Conservation (phyloP, 2,888 invertebrate species). For the Lamproptera curius region DNA sequence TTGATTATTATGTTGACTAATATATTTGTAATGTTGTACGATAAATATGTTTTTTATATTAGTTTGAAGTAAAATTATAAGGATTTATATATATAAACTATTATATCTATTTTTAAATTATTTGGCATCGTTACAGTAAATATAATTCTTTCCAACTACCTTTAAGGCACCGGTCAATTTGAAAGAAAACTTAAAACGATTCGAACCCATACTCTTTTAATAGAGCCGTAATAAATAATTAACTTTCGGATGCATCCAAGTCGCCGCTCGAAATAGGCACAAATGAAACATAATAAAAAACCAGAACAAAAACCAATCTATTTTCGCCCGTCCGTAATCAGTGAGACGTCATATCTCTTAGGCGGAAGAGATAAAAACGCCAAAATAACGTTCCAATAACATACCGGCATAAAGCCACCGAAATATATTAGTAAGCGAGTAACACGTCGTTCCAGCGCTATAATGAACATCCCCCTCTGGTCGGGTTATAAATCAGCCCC, state of each 20-base stretch:
- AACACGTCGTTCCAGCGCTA: slow-evolving; percentile 73
- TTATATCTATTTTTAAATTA: too few relatives aligned
- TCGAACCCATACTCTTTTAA: slow-evolving; percentile 34
- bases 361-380: slow-evolving; percentile 69
- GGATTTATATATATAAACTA: too few relatives aligned
- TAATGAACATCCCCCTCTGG: slow-evolving; percentile 76
- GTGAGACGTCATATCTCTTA: slow-evolving; percentile 57
- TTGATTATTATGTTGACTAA: too few relatives aligned
- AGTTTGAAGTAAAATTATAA: too few relatives aligned
- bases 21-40: too few relatives aligned
- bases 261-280: slow-evolving; percentile 33
- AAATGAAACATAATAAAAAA: slow-evolving; percentile 28
- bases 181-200: background rate
- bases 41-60: too few relatives aligned
- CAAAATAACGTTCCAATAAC: slow-evolving; percentile 71
- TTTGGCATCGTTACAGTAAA: too few relatives aligned
- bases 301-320: slow-evolving; percentile 36
- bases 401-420: slow-evolving; percentile 44
- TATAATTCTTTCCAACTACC: too few relatives aligned
- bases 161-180: too few relatives aligned
- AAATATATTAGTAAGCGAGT: slow-evolving; percentile 72
- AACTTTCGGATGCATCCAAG: slow-evolving; percentile 35
- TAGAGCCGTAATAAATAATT: slow-evolving; percentile 40
- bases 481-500: slow-evolving; percentile 69
- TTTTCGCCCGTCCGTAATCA: slow-evolving; percentile 46